Evolutionary conservation across 2,113 vertebrate genomes (phyloP).

Genomic region (Nasalis larvatus): DNA sequence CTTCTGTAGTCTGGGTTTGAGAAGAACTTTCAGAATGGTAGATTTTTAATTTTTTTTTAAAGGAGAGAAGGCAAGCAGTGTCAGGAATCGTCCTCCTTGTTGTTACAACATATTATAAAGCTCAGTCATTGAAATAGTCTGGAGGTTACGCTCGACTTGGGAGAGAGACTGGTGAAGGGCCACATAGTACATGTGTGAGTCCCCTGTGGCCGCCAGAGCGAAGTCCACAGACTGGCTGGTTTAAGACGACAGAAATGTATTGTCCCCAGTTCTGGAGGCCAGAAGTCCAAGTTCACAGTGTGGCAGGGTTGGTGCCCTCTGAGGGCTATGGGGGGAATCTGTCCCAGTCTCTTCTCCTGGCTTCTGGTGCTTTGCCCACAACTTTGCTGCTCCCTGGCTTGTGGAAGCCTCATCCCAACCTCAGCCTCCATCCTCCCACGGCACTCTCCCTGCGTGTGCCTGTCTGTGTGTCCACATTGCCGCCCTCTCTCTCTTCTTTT

Average conservation of each 20-base stretch:
- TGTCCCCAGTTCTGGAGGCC: not conserved
- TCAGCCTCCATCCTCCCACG: not conserved
- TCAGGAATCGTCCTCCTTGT: not conserved
- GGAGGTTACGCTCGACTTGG: not conserved
- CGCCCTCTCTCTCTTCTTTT: not conserved
- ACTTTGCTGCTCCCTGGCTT: not conserved
- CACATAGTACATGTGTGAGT: accelerated
- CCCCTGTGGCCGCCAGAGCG: not conserved
- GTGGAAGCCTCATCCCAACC: not conserved
- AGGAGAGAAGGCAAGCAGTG: not conserved
- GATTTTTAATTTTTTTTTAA: not conserved
- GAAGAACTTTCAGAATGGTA: not conserved
- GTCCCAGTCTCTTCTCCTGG: not conserved
- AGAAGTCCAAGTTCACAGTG: not conserved
- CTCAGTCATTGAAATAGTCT: not conserved
- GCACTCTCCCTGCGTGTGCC: not conserved
- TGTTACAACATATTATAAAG: not conserved
- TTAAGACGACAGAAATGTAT: not conserved
- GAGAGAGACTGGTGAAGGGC: not conserved
- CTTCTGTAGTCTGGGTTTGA: not conserved
- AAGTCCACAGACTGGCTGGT: not conserved
- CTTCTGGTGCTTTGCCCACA: not conserved
- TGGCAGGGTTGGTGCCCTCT: not conserved
- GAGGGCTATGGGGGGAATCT: not conserved
- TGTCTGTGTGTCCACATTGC: not conserved